Percentiles rank a stretch among this genome's conserved stretches.
These are phyloP conservation scores for Paedocypris micromegethes DNA, from an alignment of 2,797 vertebrate species.

Conservation along the genomic window DNA sequence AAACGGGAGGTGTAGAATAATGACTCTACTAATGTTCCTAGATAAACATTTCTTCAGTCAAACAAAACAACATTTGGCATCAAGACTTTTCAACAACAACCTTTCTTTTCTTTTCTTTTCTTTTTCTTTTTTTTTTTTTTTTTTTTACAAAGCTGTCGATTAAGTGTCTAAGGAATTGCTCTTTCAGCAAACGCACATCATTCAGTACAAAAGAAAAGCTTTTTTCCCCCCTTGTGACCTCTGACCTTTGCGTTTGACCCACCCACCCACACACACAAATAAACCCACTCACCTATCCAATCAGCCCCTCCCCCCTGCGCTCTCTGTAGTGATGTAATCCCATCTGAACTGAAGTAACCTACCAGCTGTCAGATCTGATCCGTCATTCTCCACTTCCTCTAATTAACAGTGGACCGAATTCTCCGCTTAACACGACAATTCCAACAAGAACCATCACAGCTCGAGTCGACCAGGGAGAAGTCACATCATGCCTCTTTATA, in stretches of 20 bases:
- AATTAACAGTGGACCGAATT: slow-evolving; percentile 21
- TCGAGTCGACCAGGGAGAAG: background rate
- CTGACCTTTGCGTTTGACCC: slow-evolving; percentile 3
- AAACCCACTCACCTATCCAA: slow-evolving; percentile 31
- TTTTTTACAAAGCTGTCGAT: too few species aligned
- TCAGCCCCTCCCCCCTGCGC: slow-evolving; percentile 22
- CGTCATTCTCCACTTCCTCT: slow-evolving; percentile 27
- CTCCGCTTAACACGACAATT: slow-evolving; percentile 15
- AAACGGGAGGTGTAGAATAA: too few species aligned
- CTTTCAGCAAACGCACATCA: background rate
- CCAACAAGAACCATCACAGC: slow-evolving; percentile 2
- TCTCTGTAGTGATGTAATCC: slow-evolving; percentile 33
- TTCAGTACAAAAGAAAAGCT: slow-evolving; percentile 1
- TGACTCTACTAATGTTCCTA: too few species aligned
- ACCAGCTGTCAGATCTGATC: slow-evolving; percentile 35
- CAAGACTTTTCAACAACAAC: too few species aligned
- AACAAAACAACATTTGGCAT: too few species aligned
- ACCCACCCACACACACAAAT: slow-evolving; percentile 15
- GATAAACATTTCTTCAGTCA: too few species aligned
- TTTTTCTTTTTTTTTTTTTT: too few species aligned
- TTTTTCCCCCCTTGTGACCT: background rate
- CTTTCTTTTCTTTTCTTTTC: too few species aligned
- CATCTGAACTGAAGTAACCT: slow-evolving; percentile 30
- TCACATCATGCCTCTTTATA: too few species aligned
- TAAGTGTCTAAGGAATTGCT: slow-evolving; percentile 1